Base-by-base conservation (phyloP, 2,888 invertebrate species). In the Drosophila dives region DNA sequence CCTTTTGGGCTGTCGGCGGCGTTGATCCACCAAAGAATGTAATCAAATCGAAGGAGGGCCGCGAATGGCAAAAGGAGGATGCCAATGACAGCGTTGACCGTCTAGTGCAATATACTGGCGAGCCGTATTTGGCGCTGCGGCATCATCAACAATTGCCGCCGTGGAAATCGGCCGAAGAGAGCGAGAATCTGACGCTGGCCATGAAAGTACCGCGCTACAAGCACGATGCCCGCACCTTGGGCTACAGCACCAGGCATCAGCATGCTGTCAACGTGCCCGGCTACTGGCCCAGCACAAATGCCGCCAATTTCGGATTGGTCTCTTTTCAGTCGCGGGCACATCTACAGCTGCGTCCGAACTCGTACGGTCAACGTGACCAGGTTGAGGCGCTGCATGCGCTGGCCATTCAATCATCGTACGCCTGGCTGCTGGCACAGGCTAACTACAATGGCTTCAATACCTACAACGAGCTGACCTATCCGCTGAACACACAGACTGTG, bases 381-480 rank as follows among this genome's bases (percentile, higher is more conserved):
- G 89, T 94, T 74, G 95, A 97, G 82, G 95, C 96, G 4, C 82
- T 97, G 20, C 95, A 96, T 89, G 94, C 95, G 15, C 96, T 96
- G 93, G 98, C 96, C 3, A 94, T 99, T 74, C 94, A 96, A 73
- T 94, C 96, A 2, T 96, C 97, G 48, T 99, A 96, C 91, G 95
- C 95, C 1, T 97, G 97, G 96, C 93, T 97, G 0, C 92, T 95
- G 72, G 95, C 96, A 0, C 96, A 97, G 93, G 97, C 98, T 3
- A 95, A 95, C 91, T 96, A 96, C 91, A 95, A 96, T 92, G 98
- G 99, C 29, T 99, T 99, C 92, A 97, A 97, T 40, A 97, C 97
- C 20, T 97, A 95, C 91, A 97, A 97, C 83, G 99, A 99, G 80
- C 86, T 99, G 23, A 98, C 97, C 0, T 98, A 98, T 92, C 99